Evolutionary conservation across 2,888 invertebrate genomes (phyloP), one percentile per base, ranked within the genome.

Genomic region (Epiblema foenella): DNA sequence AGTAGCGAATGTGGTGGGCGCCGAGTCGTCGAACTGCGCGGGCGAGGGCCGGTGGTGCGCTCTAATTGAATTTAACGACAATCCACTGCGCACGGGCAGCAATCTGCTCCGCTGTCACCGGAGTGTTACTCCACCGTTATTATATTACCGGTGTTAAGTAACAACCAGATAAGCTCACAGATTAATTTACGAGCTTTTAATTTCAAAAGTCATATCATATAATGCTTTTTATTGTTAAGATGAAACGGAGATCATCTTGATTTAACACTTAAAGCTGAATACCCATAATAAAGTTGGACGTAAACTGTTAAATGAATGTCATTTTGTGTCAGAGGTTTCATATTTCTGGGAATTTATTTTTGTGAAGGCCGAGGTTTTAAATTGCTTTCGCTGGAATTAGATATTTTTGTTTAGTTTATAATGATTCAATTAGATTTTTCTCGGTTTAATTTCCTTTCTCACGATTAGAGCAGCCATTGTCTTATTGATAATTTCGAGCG

Each of bases 21-120:
- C 88, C 80, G 91, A 92, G 93, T 93, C 93, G 91, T 83, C 91
- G 93, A 93, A 91, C 93, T 93, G 93, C 92, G 93, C 92, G 90
- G 91, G 92, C 91, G 91, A 89, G 79, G 81, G 83, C 84, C 83
- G 80, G 83, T 86, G 90, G 88, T 87, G 85, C 81, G 89, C 87
- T 91, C 92, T 91, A 92, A 91, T 92, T 92, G 86, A 88, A 90
- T 91, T 90, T 90, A 88, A 90, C 86, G 89, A 91, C 90, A 89
- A 88, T 85, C 86, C 85, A 89, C 80, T 85, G 86, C 86, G 83
- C 86, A 85, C 85, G 81, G 78, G 80, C 83, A 79, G 78, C 84
- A 83, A 82, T 84, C 83, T 78, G 79, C 80, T 81, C 75, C 74
- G 79, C 81, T 85, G 85, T 85, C 85, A 82, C 83, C 81, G 78